Conservation (phyloP, 2,888 invertebrate species). For the Pilophorus perplexus region DNA sequence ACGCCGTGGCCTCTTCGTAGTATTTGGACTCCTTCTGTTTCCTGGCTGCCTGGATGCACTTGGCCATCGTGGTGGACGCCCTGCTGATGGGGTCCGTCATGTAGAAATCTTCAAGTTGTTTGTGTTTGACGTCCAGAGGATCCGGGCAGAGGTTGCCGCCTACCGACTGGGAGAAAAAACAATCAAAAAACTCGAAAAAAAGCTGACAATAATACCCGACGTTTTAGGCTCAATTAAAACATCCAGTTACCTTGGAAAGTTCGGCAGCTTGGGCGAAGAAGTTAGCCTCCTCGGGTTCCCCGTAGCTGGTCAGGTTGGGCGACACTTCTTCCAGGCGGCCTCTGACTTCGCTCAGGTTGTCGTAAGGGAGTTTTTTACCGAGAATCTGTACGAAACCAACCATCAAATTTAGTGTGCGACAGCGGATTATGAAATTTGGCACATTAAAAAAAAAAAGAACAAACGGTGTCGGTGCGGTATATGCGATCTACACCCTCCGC, state of each 20-base stretch:
- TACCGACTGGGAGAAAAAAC: constrained; percentile 53
- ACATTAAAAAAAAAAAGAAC: constrained; percentile 44
- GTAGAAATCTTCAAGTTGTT: constrained; percentile 77
- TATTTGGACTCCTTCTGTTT: constrained; percentile 61
- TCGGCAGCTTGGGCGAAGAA: constrained; percentile 78
- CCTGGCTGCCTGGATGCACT: constrained; percentile 87
- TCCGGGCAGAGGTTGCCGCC: constrained; percentile 51
- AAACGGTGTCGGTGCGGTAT: too few species aligned
- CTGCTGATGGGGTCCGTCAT: constrained; percentile 97
- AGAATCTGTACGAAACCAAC: constrained; percentile 54
- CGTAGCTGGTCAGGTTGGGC: constrained; percentile 84
- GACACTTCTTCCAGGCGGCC: constrained; percentile 78
- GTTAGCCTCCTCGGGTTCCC: constrained; percentile 78
- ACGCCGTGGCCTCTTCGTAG: constrained; percentile 47
- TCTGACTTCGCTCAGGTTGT: constrained; percentile 78
- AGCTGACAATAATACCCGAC: not conserved
- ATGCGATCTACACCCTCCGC: too few species aligned
- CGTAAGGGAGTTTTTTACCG: constrained; percentile 77
- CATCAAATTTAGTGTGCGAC: not conserved
- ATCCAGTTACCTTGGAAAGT: constrained; percentile 61
- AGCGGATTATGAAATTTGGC: not conserved
- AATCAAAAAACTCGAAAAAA: not conserved
- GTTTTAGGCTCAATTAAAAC: not conserved
- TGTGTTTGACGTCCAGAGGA: constrained; percentile 69
- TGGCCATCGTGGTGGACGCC: constrained; percentile 98